These are phyloP conservation scores for Pseudomugil tenellus DNA, from an alignment of 2,797 vertebrate species.

Conservation along the genomic window DNA sequence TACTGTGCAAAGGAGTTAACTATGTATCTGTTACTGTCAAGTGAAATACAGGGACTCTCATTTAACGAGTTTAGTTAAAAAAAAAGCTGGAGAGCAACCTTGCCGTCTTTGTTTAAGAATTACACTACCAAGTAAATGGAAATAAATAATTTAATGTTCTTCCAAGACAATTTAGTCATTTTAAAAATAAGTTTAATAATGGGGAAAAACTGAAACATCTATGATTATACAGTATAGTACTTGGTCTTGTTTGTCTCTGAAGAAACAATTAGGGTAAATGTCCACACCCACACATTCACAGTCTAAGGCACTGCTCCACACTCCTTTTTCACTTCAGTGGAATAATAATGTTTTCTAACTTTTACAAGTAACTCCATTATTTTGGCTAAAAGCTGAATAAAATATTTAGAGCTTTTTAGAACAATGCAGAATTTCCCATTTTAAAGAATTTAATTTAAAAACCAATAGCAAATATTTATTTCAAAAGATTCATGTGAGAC, in stretches of 20 bases:
- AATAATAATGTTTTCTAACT: conserved; percentile 20
- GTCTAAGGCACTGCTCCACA: conserved; percentile 81
- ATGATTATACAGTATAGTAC: conserved; percentile 10
- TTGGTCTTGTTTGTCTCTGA: conserved; percentile 36
- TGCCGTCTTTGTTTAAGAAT: conserved; percentile 7
- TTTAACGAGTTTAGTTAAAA: not conserved
- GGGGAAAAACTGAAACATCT: not conserved
- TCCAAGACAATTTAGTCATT: conserved; percentile 12
- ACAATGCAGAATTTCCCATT: not conserved
- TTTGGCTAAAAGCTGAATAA: conserved; percentile 21
- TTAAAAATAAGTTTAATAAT: conserved; percentile 17
- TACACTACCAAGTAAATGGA: conserved; percentile 29
- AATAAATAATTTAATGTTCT: conserved; percentile 10
- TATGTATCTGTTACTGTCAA: conserved; percentile 8
- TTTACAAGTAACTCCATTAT: conserved; percentile 17
- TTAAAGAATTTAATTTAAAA: not conserved
- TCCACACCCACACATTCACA: conserved; percentile 62
- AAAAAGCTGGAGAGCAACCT: not conserved
- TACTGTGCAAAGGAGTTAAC: not conserved
- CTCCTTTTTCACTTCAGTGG: conserved; percentile 39
- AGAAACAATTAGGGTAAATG: conserved; percentile 45
- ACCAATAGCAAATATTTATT: conserved; percentile 16
- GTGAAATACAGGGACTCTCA: not conserved
- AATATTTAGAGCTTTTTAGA: conserved; percentile 13
- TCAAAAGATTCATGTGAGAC: not conserved